Evolutionary conservation across 2,113 vertebrate species (phyloP).

Genomic region (Brachyistius frenatus): DNA sequence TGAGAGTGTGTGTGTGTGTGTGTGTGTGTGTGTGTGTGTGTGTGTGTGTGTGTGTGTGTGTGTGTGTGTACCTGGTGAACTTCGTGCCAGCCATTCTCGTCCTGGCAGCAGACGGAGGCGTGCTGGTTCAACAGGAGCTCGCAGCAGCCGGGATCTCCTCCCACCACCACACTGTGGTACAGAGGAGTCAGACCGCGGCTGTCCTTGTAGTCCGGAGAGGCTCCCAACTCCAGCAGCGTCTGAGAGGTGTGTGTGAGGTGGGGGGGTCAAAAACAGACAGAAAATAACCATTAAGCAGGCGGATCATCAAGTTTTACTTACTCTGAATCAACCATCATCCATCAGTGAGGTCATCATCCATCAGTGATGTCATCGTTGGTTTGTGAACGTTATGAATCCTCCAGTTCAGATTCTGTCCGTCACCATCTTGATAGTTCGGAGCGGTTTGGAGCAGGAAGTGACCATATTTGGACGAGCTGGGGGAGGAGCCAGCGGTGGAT

Average conservation of each 20-base stretch:
- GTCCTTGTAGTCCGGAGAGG: constrained; percentile 96
- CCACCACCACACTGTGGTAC: constrained; percentile 93
- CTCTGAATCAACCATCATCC: too few relatives aligned
- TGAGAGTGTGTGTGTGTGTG: neutral
- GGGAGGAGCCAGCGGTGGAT: too few relatives aligned
- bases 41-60: constrained; percentile 19
- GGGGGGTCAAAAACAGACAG: neutral
- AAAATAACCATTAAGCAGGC: too few relatives aligned
- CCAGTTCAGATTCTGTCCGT: too few relatives aligned
- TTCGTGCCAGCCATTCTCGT: constrained; percentile 98
- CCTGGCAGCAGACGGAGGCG: constrained; percentile 89
- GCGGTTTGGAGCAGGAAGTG: too few relatives aligned
- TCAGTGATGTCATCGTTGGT: too few relatives aligned
- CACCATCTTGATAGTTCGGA: too few relatives aligned
- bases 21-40: neutral
- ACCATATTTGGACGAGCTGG: too few relatives aligned
- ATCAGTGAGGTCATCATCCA: too few relatives aligned
- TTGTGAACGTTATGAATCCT: too few relatives aligned
- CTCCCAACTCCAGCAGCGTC: constrained; percentile 93
- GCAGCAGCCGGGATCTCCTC: constrained; percentile 94
- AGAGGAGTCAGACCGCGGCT: constrained; percentile 92
- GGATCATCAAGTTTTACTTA: too few relatives aligned
- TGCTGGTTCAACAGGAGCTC: constrained; percentile 92
- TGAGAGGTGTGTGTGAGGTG: constrained; percentile 54
- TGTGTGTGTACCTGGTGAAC: constrained; percentile 89